These are phyloP conservation scores for Rapana venosa DNA, from an alignment of 2,888 invertebrate species.

Conservation along the genomic window DNA sequence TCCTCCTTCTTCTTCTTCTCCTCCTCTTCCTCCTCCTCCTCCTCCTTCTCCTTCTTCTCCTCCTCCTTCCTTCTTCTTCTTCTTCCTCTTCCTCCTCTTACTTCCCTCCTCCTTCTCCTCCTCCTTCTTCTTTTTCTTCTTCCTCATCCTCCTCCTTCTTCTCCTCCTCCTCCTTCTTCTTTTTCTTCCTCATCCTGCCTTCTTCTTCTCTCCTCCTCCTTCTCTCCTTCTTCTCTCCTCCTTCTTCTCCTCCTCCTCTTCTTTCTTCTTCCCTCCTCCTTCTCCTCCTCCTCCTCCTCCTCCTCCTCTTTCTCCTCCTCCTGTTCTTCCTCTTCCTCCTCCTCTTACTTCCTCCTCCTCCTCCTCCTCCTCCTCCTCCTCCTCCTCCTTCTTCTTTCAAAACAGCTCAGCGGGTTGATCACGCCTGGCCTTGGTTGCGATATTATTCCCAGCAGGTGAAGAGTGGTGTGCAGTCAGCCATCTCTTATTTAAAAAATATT, in stretches of 20 bases:
- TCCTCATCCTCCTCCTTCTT: background rate
- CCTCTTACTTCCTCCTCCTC: background rate
- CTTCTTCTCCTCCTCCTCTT: background rate
- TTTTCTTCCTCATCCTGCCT: background rate
- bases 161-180: background rate
- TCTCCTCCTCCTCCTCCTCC: background rate
- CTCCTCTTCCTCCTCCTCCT: no score
- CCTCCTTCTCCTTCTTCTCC: no score
- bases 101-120: background rate
- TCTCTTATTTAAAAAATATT: no score
- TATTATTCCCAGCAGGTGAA: no score
- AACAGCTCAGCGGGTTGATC: no score
- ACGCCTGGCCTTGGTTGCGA: no score
- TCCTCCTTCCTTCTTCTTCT: no score
- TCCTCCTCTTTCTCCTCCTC: background rate
- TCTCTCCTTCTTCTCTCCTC: background rate
- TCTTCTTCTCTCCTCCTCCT: background rate
- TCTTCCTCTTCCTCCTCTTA: no score
- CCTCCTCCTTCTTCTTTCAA: background rate
- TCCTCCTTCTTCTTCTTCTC: no score
- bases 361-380: background rate
- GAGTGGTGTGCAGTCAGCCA: no score
- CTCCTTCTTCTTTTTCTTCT: background rate
- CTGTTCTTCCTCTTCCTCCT: background rate
- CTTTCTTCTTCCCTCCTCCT: background rate